Percentiles rank a stretch among this genome's conserved stretches.
Evolutionary conservation across 1,140 invertebrate species (phyloP).

Genomic region (Drosophila aff.): DNA sequence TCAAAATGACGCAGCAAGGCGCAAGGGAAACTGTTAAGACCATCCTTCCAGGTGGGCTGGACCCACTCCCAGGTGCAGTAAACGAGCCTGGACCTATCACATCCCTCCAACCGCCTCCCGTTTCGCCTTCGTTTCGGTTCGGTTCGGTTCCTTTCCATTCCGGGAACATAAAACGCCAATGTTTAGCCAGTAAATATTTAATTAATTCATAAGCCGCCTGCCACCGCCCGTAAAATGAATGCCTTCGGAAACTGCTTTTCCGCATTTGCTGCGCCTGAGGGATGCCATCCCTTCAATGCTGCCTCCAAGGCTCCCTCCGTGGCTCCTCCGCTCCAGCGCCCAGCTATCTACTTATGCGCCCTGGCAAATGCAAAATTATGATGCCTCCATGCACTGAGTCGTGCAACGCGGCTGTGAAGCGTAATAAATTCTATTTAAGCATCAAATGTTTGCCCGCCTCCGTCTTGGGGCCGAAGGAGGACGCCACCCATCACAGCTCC

Average conservation of each 20-base stretch:
- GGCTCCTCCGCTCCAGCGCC: constrained; percentile 1
- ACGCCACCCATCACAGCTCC: constrained; percentile 8
- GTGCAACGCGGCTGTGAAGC: constrained; percentile 49
- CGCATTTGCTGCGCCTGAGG: constrained; percentile 14
- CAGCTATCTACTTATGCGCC: constrained; percentile 47
- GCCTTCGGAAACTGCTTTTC: constrained; percentile 31
- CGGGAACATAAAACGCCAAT: constrained; percentile 69
- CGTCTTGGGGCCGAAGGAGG: background rate
- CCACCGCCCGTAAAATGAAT: constrained; percentile 45
- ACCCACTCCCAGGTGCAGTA: constrained; percentile 37
- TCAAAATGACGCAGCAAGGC: constrained; percentile 71
- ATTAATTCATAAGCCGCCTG: constrained; percentile 75
- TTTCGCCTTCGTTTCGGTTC: constrained; percentile 3
- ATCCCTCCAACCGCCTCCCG: background rate
- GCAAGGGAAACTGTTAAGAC: constrained; percentile 62
- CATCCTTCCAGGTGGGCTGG: constrained; percentile 28
- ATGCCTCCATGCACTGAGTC: constrained; percentile 54
- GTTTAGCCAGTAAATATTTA: constrained; percentile 78
- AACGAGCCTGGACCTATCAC: constrained; percentile 28
- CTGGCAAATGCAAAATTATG: constrained; percentile 70
- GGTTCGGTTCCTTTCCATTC: constrained; percentile 10
- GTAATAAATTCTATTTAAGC: constrained; percentile 70
- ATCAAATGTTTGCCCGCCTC: constrained; percentile 44
- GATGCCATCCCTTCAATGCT: background rate
- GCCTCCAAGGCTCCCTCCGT: background rate